Conservation (phyloP, 2,797 vertebrate species). For the Choloepus didactylus region DNA sequence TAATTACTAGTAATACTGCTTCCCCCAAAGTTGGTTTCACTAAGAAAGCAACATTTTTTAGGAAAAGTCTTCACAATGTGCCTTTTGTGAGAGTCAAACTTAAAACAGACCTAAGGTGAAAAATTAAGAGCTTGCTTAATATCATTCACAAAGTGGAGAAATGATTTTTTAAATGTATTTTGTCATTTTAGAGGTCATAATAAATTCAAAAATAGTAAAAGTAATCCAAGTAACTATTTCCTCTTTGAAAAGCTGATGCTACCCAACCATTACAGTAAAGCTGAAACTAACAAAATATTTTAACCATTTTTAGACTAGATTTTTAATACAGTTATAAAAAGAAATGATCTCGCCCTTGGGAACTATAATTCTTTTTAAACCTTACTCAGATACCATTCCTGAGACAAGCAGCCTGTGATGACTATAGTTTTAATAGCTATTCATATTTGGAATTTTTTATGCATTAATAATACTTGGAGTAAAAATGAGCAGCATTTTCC, state of each 20-base stretch:
- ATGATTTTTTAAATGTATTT: slow-evolving; percentile 47
- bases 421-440: slow-evolving; percentile 63
- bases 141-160: background rate
- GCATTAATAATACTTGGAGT: slow-evolving; percentile 70
- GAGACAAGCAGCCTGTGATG: slow-evolving; percentile 21
- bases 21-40: slow-evolving; percentile 13
- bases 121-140: background rate
- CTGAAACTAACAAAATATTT: slow-evolving; percentile 62
- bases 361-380: slow-evolving; percentile 62
- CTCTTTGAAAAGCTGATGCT: slow-evolving; percentile 49
- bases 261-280: slow-evolving; percentile 47
- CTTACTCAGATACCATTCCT: slow-evolving; percentile 57
- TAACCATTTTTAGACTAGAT: slow-evolving; percentile 38
- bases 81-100: slow-evolving; percentile 1
- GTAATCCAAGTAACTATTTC: slow-evolving; percentile 56
- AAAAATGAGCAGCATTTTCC: slow-evolving; percentile 67
- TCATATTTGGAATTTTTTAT: slow-evolving; percentile 50
- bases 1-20: slow-evolving; percentile 27
- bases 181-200: slow-evolving; percentile 40
- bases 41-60: slow-evolving; percentile 37
- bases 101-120: slow-evolving; percentile 31
- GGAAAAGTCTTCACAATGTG: slow-evolving; percentile 22
- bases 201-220: slow-evolving; percentile 57
- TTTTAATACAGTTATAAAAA: slow-evolving; percentile 19
- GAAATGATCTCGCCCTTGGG: slow-evolving; percentile 33